These are phyloP conservation scores for Nudaria mundana DNA, from an alignment of 2,888 invertebrate species.

Conservation along the genomic window DNA sequence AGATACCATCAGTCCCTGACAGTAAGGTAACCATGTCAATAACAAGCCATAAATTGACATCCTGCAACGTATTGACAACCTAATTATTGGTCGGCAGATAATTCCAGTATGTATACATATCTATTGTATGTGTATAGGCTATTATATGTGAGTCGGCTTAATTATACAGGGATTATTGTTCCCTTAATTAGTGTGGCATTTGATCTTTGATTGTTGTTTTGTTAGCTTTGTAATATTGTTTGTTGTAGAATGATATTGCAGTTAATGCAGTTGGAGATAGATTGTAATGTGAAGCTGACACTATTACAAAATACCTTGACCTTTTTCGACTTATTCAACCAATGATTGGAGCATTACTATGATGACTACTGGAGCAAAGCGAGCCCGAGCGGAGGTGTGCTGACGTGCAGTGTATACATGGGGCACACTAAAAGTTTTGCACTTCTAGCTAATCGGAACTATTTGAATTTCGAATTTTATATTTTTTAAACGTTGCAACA, in stretches of 20 bases:
- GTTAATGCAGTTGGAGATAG: background rate
- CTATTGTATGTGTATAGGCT: slow-evolving; percentile 23
- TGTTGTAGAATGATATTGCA: background rate
- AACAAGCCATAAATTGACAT: slow-evolving; percentile 46
- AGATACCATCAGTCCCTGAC: too few species aligned
- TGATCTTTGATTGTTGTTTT: slow-evolving; percentile 19
- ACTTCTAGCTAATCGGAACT: too few species aligned
- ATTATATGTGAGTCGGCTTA: slow-evolving; percentile 41
- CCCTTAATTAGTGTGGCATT: slow-evolving; percentile 47
- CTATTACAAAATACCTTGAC: too few species aligned
- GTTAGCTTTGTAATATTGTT: slow-evolving; percentile 1
- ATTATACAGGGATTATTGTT: slow-evolving; percentile 63
- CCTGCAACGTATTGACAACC: slow-evolving; percentile 34
- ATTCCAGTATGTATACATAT: slow-evolving; percentile 29
- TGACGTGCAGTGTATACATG: too few species aligned
- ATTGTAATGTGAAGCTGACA: background rate
- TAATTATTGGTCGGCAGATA: slow-evolving; percentile 47
- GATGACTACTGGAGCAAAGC: too few species aligned
- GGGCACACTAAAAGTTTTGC: too few species aligned
- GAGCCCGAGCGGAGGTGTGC: too few species aligned
- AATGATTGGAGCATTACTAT: too few species aligned
- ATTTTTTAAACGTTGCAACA: too few species aligned
- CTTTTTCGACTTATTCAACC: too few species aligned
- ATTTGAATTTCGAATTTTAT: too few species aligned
- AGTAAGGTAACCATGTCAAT: slow-evolving; percentile 31